Percentiles rank a stretch among this genome's conserved stretches.
Conservation (phyloP, 2,888 invertebrate species). For the Trachelus tabidus region DNA sequence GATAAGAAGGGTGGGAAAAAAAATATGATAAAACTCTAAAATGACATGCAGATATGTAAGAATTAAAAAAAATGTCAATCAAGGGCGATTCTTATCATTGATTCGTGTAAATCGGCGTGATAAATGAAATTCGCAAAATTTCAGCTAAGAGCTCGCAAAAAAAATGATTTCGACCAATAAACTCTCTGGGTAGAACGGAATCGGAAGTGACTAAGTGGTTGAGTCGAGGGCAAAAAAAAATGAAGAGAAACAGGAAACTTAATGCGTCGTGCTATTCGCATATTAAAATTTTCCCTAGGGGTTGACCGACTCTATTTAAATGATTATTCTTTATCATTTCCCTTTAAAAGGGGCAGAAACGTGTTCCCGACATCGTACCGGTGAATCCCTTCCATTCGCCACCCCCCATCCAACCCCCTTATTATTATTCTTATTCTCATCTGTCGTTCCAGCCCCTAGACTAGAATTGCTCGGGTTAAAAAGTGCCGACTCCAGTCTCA, state of each 20-base stretch:
- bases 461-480: neutral
- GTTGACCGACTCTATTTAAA: slow-evolving; percentile 40
- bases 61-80: slow-evolving; percentile 20
- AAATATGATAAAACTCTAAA: slow-evolving; percentile 35
- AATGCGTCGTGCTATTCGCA: slow-evolving; percentile 48
- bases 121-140: slow-evolving; percentile 54
- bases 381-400: neutral
- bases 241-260: slow-evolving; percentile 38
- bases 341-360: slow-evolving; percentile 5
- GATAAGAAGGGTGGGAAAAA: slow-evolving; percentile 9
- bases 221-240: slow-evolving; percentile 15
- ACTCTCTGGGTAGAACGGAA: neutral
- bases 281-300: slow-evolving; percentile 48
- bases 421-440: neutral
- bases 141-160: slow-evolving; percentile 17
- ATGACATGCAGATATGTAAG: slow-evolving; percentile 21
- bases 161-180: neutral
- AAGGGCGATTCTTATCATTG: neutral
- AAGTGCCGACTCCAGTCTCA: neutral
- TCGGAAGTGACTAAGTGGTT: neutral
- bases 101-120: slow-evolving; percentile 44
- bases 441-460: neutral
- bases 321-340: slow-evolving; percentile 44
- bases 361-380: neutral
- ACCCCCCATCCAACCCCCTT: neutral